Conservation (phyloP, 2,113 vertebrate species). For the Podarcis muralis region DNA sequence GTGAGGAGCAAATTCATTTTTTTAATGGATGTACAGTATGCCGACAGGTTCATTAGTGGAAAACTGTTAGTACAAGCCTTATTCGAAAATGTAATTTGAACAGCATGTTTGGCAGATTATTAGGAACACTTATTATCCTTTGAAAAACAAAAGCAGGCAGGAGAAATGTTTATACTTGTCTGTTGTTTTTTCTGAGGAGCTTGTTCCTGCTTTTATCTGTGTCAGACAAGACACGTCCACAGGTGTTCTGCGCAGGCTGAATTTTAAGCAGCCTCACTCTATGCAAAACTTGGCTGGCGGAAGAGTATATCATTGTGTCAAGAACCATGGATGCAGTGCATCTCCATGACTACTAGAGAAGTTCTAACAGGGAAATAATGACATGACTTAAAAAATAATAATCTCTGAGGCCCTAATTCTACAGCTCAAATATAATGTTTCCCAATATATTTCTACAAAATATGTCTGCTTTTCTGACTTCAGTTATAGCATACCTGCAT, state of each 20-base stretch:
- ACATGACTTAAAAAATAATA: not conserved
- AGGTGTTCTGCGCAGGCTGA: constrained; percentile 2
- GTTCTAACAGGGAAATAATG: not conserved
- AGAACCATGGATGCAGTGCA: not conserved
- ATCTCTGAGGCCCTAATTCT: not conserved
- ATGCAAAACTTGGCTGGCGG: not conserved
- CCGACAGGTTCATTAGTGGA: constrained; percentile 39
- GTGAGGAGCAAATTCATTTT: constrained; percentile 6
- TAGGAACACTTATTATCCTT: constrained; percentile 33
- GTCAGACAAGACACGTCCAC: not conserved
- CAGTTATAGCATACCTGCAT: not conserved
- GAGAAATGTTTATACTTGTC: constrained; percentile 27
- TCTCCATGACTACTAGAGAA: constrained; percentile 16
- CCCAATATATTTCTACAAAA: not conserved
- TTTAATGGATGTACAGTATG: constrained; percentile 20
- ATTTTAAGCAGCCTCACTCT: not conserved
- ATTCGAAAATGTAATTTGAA: constrained; percentile 28
- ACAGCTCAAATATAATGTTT: not conserved
- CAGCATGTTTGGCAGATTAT: constrained; percentile 22
- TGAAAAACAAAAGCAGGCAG: constrained; percentile 7
- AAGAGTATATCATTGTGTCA: not conserved
- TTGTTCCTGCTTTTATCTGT: constrained; percentile 6
- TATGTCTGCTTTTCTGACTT: not conserved
- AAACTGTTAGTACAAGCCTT: constrained; percentile 8
- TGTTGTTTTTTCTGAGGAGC: constrained; percentile 4